Evolutionary conservation across 2,888 invertebrate genomes (phyloP), one percentile per base, ranked within the genome.

Genomic region (Trachelus iudaicus): DNA sequence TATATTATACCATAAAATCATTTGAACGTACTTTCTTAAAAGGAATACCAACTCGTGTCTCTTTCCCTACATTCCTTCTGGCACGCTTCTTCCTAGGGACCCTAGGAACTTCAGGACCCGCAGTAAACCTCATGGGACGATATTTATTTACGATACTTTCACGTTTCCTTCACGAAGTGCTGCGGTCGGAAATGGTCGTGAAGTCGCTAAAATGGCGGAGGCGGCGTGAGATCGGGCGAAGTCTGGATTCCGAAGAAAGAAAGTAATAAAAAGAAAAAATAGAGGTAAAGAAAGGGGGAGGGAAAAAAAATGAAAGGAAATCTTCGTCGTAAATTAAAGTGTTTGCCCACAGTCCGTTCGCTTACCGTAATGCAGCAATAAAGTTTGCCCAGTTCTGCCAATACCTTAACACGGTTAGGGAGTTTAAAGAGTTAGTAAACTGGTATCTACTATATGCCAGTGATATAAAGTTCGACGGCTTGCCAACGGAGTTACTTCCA

Each of bases 311-410:
- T 15, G 9, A 23, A 56, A 34, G 13, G 12, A 71, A 71, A 34
- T 33, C 31, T 13, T 30, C 4, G 12, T 71, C 31, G 71, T 71
- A 71, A 71, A 71, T 71, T 71, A 71, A 30, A 71, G 34, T 34
- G 71, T 71, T 71, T 31, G 71, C 33, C 71, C 71, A 34, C 71
- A 34, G 31, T 71, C 71, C 71, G 33, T 71, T 71, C 71, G 33
- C 33, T 34, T 34, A 56, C 56, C 71, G 33, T 71, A 71, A 71
- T 71, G 13, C 71, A 34, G 71, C 15, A 71, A 71, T 71, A 71
- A 71, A 71, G 71, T 71, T 71, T 71, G 56, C 56, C 56, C 56
- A 56, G 56, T 56, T 23, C 56, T 56, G 56, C 56, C 56, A 56
- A 23, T 56, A 56, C 56, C 56, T 56, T 23, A 56, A 56, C 56